Base-by-base conservation (phyloP, 2,113 vertebrate genomes). In the Protomyctophum bolini region DNA sequence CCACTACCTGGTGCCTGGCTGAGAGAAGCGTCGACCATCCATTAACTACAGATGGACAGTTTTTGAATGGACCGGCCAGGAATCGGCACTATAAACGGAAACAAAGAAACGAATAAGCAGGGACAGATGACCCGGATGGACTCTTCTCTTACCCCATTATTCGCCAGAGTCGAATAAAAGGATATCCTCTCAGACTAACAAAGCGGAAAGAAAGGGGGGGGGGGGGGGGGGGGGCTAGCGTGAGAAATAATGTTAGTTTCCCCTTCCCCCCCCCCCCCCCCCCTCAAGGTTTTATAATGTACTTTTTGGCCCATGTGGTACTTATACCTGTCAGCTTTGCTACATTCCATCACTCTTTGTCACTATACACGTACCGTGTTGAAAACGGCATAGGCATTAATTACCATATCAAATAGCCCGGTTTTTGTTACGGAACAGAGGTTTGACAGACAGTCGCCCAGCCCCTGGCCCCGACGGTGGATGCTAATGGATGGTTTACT, bases 1-100 rank as follows among this genome's bases (percentile, higher is more conserved):
- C 92, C 93, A 0, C 81, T 94, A 71, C 92, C 93, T 15, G 91
- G 91, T 75, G 85, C 91, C 68, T 94, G 93, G 93, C 90, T 92
- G 28, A 91, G 91, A 76, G 91, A 93, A 15, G 14, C 93, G 66
- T 84, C 90, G 49, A 89, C 90, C 61, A 92, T 93, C 80, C 92
- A 86, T 83, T 93, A 90, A 81, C 56, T 11, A 28, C 28, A 72
- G 68, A 48, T 56, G 50, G 79, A 82, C 69, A 63, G 61, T 65
- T 72, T 72, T 45, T 61, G 68, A 63, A 68, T 33, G 55, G 49
- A 76, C 54, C 21, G 2, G 21, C 21, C 65, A 72, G 67, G 56
- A 57, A 68, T 68, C 70, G 58, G 57, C 67, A 52, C 2, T 57
- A 76, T 57, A 76, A 8, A 46, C 28, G 8, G 28, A 21, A 21